phyloP scores from a whole-genome alignment of 2,888 invertebrate species.

The Aphelenchoides bicaudatus region DNA sequence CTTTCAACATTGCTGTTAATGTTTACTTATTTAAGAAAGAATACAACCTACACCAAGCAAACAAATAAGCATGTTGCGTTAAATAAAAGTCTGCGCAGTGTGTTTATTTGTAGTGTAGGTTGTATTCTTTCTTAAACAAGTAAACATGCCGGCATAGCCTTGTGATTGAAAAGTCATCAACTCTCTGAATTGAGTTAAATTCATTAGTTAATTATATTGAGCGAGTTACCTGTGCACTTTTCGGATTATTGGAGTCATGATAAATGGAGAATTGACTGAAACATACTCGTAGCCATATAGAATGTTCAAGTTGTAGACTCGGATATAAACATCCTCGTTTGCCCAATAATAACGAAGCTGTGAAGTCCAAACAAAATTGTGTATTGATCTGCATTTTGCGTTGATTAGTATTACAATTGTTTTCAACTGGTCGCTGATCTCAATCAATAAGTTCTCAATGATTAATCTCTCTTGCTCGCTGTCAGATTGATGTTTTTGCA shows the following conservation, averaged over 20 bases:
- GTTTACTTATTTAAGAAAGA: too few relatives aligned
- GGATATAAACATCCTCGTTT: slow-evolving; percentile 39
- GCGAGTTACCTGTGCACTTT: slow-evolving; percentile 23
- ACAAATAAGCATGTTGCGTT: too few relatives aligned
- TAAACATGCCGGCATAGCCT: slow-evolving; percentile 34
- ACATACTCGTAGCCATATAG: slow-evolving; percentile 37
- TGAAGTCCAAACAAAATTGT: slow-evolving; percentile 24
- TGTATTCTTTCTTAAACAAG: too few relatives aligned
- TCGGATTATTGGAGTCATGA: slow-evolving; percentile 27
- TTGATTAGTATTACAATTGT: slow-evolving; percentile 16
- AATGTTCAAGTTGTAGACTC: slow-evolving; percentile 33
- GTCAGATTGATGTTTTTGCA: slow-evolving; percentile 1
- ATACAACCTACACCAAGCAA: too few relatives aligned
- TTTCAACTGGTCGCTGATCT: slow-evolving; percentile 19
- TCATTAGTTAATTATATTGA: slow-evolving; percentile 9
- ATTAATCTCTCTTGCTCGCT: slow-evolving; percentile 1
- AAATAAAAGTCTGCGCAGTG: too few relatives aligned
- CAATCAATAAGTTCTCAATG: slow-evolving; percentile 28
- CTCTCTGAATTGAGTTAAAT: slow-evolving; percentile 19
- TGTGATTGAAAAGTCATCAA: slow-evolving; percentile 31
- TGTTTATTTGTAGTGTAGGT: too few relatives aligned
- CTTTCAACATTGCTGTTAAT: slow-evolving; percentile 31
- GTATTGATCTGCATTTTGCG: slow-evolving; percentile 20
- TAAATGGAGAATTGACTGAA: slow-evolving; percentile 25
- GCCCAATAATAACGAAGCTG: slow-evolving; percentile 37